Percentiles rank a stretch among this genome's conserved stretches.
Evolutionary conservation across 53 echinoderm and acorn worm genomes (phyloP).

Genomic region (Patiria pectinifera): DNA sequence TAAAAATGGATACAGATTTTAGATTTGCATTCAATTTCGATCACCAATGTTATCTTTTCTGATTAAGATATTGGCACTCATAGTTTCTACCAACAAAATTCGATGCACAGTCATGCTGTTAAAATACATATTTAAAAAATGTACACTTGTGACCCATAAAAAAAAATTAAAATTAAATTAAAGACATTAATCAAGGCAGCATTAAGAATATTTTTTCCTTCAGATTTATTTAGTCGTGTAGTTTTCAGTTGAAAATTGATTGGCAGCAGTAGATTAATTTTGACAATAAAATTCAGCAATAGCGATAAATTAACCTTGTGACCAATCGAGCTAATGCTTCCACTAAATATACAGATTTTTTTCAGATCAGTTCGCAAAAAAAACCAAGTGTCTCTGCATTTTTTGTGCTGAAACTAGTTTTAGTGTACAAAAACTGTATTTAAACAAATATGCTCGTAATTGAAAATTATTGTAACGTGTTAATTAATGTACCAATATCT

Average conservation of each 20-base stretch:
- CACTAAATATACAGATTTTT: not conserved
- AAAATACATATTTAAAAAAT: no score
- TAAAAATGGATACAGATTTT: not conserved
- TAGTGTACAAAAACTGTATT: no score
- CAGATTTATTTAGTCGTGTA: no score
- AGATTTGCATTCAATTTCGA: not conserved
- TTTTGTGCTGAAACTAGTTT: not conserved
- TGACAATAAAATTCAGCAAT: not conserved
- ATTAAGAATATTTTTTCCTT: not conserved
- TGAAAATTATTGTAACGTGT: no score
- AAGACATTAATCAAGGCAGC: not conserved
- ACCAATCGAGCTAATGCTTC: slow-evolving; percentile 18
- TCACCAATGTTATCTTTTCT: not conserved
- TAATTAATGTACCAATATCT: no score
- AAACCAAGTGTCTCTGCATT: not conserved
- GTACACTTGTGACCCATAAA: no score
- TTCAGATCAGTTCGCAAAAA: not conserved
- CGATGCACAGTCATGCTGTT: not conserved
- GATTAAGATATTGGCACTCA: not conserved
- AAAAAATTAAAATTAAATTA: not conserved
- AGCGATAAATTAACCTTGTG: not conserved
- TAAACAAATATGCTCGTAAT: no score
- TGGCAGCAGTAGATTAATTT: not conserved
- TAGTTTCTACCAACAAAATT: not conserved
- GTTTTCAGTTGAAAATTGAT: not conserved